Conservation (phyloP, 2,888 invertebrate genomes). For the Leptinotarsa juncta region DNA sequence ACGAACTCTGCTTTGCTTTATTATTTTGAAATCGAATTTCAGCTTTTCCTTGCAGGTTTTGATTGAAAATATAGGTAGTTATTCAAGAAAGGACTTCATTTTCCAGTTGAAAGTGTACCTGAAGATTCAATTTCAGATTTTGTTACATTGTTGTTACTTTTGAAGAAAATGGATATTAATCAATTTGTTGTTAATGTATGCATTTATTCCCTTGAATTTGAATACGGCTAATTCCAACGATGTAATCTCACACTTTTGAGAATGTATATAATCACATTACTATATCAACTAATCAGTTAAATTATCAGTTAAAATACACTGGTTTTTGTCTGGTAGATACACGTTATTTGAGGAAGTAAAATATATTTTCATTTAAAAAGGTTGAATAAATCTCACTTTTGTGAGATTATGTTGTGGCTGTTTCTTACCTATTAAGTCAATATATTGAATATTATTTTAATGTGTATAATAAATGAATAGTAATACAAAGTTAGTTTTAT, state of each 20-base stretch:
- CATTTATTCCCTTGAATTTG: conserved; percentile 24
- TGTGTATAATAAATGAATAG: neutral
- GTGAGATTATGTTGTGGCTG: conserved; percentile 39
- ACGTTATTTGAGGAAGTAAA: neutral
- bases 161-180: conserved; percentile 9
- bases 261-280: conserved; percentile 7
- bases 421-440: conserved; percentile 15
- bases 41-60: too few relatives aligned
- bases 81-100: too few relatives aligned
- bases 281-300: neutral
- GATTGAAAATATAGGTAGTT: too few relatives aligned
- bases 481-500: neutral
- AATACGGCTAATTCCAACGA: conserved; percentile 33
- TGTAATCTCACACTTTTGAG: conserved; percentile 37
- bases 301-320: neutral
- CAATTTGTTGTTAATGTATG: conserved; percentile 27
- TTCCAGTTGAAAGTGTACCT: too few relatives aligned
- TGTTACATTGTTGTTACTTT: neutral
- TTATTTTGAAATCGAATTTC: too few relatives aligned
- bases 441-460: conserved; percentile 12
- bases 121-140: neutral
- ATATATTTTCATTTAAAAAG: conserved; percentile 6
- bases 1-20: too few relatives aligned
- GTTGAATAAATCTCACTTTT: conserved; percentile 5
- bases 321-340: neutral